Evolutionary conservation across 2,888 invertebrate species (phyloP), one percentile per base, ranked within the genome.

Genomic region (Amphipyra berbera): DNA sequence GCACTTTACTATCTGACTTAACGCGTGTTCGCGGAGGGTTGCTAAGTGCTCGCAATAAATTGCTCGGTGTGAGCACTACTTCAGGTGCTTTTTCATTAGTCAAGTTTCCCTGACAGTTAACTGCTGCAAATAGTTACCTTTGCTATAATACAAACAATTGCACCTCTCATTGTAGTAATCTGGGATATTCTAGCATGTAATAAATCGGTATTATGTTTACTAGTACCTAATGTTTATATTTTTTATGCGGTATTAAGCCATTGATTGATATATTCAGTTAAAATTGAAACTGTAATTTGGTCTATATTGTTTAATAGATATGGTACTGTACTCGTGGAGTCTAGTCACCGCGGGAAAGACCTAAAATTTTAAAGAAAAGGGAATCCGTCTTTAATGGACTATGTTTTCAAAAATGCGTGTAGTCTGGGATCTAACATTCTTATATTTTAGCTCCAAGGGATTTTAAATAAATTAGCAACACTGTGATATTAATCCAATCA

Each of bases 1-100:
- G 82, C 82, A 82, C 82, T 88, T 85, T 81, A 82, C 76, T 82
- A 82, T 79, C 83, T 81, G 85, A 78, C 83, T 83, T 81, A 80
- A 88, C 82, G 84, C 82, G 84, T 86, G 84, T 83, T 86, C 82
- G 77, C 73, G 81, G 84, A 82, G 84, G 86, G 83, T 83, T 83
- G 84, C 88, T 92, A 92, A 92, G 92, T 92, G 91, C 90, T 83
- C 68, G 86, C 86, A 84, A 92, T 92, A 92, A 92, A 92, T 92
- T 90, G 83, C 82, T 82, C 82, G 74, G 81, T 78, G 82, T 83
- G 81, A 84, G 86, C 83, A 85, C 83, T 86, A 85, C 86, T 88
- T 87, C 88, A 92, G 90, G 90, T 91, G 84, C 83, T 88, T 88
- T 88, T 88, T 89, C 89, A 89, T 90, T 90, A 88, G 83, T 79